phyloP scores from a whole-genome alignment of 2,797 vertebrate species.

The Lagorchestes hirsutus region DNA sequence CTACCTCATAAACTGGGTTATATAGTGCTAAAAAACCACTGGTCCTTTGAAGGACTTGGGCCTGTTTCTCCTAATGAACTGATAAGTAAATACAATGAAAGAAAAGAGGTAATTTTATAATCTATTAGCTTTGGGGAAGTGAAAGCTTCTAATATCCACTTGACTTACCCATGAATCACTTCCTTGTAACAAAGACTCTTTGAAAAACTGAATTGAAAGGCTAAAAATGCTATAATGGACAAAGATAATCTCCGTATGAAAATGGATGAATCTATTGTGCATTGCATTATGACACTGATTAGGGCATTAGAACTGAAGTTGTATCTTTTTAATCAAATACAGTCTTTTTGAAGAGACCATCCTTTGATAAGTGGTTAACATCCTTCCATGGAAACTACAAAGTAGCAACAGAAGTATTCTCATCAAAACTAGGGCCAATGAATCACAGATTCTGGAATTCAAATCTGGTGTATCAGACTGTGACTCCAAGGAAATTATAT shows the following conservation, averaged over 20 bases:
- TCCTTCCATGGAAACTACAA: not conserved
- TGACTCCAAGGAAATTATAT: not conserved
- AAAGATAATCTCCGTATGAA: not conserved
- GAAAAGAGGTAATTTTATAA: not conserved
- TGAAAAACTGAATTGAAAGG: not conserved
- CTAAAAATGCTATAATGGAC: accelerated
- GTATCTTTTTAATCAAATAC: not conserved
- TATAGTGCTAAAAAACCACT: not conserved
- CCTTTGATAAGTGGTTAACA: not conserved
- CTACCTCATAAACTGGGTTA: too few relatives aligned
- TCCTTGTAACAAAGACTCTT: not conserved
- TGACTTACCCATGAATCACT: not conserved
- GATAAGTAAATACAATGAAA: not conserved
- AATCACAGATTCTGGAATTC: not conserved
- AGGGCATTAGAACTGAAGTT: not conserved
- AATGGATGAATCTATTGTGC: not conserved
- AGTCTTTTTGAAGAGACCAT: not conserved
- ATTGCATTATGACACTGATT: not conserved
- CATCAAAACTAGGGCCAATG: not conserved
- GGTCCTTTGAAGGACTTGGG: not conserved
- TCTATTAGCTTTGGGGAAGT: not conserved
- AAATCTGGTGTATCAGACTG: not conserved
- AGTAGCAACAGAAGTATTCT: not conserved
- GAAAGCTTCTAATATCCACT: not conserved
- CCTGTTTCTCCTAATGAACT: not conserved